Conservation (phyloP, 2,797 vertebrate genomes). For the Rhadinocentrus ornatus region DNA sequence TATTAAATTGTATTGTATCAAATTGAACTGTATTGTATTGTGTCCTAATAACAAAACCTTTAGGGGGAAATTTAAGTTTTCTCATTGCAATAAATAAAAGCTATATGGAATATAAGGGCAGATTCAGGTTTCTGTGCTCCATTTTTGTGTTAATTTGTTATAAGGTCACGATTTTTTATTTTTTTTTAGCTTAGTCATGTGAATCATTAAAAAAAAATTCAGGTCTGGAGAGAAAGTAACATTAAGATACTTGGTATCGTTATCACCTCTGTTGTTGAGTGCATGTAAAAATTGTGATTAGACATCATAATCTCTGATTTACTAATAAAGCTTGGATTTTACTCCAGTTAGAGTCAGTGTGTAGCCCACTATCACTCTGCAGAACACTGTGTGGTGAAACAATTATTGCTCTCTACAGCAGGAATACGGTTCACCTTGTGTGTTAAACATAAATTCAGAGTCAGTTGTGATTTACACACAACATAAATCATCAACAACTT, state of each 20-base stretch:
- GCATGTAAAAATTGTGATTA: neutral
- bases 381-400: neutral
- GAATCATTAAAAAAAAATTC: neutral
- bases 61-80: neutral
- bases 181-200: neutral
- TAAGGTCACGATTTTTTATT: neutral
- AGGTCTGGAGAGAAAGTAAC: neutral
- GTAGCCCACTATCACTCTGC: neutral
- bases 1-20: no score
- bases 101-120: neutral
- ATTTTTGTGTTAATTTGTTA: neutral
- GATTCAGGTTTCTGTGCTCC: neutral
- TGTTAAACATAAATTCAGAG: slow-evolving; percentile 1
- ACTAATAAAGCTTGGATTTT: neutral
- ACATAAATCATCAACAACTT: neutral
- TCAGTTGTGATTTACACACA: neutral
- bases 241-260: neutral
- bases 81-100: neutral
- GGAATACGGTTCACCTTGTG: neutral
- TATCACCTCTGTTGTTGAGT: neutral
- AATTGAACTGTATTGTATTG: no score
- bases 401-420: neutral
- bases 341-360: neutral
- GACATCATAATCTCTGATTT: neutral
- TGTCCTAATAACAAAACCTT: neutral